A percentile compares a stretch with the other conserved stretches of the same genome.
phyloP scores from a whole-genome alignment of 2,888 invertebrate species.

The Phanerotoma sp. region DNA sequence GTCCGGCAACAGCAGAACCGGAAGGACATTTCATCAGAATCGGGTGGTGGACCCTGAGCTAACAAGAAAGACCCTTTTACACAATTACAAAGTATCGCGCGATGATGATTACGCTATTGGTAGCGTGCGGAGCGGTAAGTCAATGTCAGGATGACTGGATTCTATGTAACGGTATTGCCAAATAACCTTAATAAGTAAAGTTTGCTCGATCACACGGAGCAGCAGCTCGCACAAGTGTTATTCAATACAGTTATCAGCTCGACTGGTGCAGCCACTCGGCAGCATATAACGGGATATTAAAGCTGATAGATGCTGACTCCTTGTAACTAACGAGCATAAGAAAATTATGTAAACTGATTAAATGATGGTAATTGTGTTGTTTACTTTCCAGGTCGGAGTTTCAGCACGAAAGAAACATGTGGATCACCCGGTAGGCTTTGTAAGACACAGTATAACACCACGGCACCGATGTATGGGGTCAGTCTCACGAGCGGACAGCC shows the following conservation, averaged over 20 bases:
- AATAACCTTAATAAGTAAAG: conserved; percentile 19
- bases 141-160: neutral
- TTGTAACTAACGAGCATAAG: neutral
- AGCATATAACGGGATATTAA: conserved; percentile 52
- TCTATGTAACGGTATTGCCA: conserved; percentile 20
- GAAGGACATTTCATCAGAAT: conserved; percentile 62
- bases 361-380: neutral
- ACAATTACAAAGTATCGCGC: conserved; percentile 63
- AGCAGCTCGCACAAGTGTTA: conserved; percentile 39
- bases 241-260: conserved; percentile 55
- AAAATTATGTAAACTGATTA: neutral
- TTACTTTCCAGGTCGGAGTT: conserved; percentile 52
- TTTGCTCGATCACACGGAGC: conserved; percentile 10
- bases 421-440: conserved; percentile 78
- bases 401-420: conserved; percentile 59
- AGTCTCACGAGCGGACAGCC: conserved; percentile 90
- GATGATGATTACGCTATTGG: conserved; percentile 60
- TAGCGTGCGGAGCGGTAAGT: conserved; percentile 50
- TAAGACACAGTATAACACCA: conserved; percentile 87
- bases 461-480: conserved; percentile 94
- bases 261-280: conserved; percentile 10
- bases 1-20: conserved; percentile 69
- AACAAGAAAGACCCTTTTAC: conserved; percentile 71
- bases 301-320: conserved; percentile 27
- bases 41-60: conserved; percentile 72